phyloP scores from a whole-genome alignment of 2,113 vertebrate genomes.

The Percopsis transmontana region DNA sequence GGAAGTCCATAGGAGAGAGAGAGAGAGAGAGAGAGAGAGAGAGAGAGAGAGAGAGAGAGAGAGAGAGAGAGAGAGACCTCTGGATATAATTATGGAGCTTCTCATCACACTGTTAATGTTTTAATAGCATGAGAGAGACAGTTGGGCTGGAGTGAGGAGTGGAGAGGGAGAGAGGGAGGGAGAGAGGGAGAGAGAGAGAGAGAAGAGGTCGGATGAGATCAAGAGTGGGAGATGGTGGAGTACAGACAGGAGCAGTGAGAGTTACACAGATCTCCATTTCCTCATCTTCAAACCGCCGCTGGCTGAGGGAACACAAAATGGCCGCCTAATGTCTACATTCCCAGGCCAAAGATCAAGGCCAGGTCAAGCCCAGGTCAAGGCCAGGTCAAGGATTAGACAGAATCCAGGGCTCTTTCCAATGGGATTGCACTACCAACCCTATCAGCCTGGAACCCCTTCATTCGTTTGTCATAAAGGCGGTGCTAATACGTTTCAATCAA shows the following conservation, averaged over 20 bases:
- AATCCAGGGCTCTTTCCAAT: too few relatives aligned
- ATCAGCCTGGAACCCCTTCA: too few relatives aligned
- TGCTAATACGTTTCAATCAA: too few relatives aligned
- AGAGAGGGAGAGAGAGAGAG: background rate
- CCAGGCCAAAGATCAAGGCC: too few relatives aligned
- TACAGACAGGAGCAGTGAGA: background rate
- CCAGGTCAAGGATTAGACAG: too few relatives aligned
- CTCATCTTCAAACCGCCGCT: too few relatives aligned
- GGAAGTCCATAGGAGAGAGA: background rate
- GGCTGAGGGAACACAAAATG: too few relatives aligned
- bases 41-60: slow-evolving; percentile 7
- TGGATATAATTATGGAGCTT: slow-evolving; percentile 8
- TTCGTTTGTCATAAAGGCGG: too few relatives aligned
- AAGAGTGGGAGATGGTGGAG: background rate
- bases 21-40: slow-evolving; percentile 16
- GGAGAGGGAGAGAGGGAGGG: background rate
- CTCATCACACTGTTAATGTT: background rate
- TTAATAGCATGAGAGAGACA: slow-evolving; percentile 24
- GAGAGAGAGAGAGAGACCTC: slow-evolving; percentile 7
- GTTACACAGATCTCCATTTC: background rate
- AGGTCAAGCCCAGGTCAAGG: too few relatives aligned
- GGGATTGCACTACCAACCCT: too few relatives aligned
- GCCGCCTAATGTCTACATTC: too few relatives aligned
- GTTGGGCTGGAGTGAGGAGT: slow-evolving; percentile 4
- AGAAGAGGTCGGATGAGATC: background rate